These are phyloP conservation scores for Drosophila percnosoma DNA, from an alignment of 2,888 invertebrate species.

Conservation along the genomic window DNA sequence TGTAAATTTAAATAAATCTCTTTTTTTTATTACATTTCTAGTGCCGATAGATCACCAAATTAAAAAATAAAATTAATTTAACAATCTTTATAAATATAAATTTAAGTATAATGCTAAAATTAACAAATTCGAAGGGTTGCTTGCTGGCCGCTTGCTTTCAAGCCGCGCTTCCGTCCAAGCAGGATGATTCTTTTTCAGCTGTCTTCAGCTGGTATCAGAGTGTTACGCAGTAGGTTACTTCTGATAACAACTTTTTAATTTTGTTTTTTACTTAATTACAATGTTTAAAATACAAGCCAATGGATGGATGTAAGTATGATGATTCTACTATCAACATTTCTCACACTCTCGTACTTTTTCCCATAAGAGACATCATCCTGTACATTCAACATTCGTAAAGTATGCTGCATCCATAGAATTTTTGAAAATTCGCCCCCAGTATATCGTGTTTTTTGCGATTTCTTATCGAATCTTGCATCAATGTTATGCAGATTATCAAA, in stretches of 20 bases:
- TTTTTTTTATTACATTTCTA: neutral
- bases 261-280: neutral
- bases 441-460: neutral
- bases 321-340: no score
- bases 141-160: neutral
- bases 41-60: neutral
- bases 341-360: neutral
- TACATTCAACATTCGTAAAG: neutral
- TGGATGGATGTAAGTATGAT: neutral
- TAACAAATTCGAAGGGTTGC: neutral
- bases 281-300: neutral
- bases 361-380: neutral
- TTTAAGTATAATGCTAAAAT: neutral
- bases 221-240: no score
- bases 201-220: neutral
- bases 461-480: neutral
- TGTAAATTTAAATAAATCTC: neutral
- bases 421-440: no score
- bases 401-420: neutral
- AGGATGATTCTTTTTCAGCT: neutral
- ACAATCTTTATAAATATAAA: neutral
- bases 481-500: no score
- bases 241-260: neutral
- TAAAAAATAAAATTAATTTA: neutral
- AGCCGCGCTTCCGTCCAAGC: neutral